Conservation (phyloP, 2,113 vertebrate species). For the Centropristis striata region DNA sequence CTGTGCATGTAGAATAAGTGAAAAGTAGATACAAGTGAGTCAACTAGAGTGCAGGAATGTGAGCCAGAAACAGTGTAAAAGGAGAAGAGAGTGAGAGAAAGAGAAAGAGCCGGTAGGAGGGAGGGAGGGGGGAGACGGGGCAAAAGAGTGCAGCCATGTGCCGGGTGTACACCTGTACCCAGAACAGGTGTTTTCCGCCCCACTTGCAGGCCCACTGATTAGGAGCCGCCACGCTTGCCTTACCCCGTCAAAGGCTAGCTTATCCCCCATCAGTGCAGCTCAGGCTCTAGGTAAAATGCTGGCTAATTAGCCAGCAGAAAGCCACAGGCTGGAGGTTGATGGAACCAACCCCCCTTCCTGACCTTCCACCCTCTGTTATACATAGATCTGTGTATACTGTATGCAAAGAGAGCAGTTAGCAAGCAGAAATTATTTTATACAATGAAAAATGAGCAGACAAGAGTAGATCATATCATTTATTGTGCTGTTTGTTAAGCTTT, state of each 20-base stretch:
- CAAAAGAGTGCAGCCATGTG: slow-evolving; percentile 66
- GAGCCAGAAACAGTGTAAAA: slow-evolving; percentile 49
- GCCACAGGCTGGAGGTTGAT: slow-evolving; percentile 53
- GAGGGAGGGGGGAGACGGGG: background rate
- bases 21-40: slow-evolving; percentile 13
- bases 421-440: slow-evolving; percentile 28
- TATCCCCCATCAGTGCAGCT: slow-evolving; percentile 74
- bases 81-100: slow-evolving; percentile 32
- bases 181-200: slow-evolving; percentile 84
- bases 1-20: background rate
- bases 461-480: background rate
- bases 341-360: slow-evolving; percentile 14
- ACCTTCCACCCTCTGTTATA: slow-evolving; percentile 2
- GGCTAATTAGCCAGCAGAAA: slow-evolving; percentile 73
- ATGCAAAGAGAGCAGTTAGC: background rate
- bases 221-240: slow-evolving; percentile 78
- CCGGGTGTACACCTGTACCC: slow-evolving; percentile 76
- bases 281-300: slow-evolving; percentile 68
- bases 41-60: slow-evolving; percentile 46
- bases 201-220: slow-evolving; percentile 79
- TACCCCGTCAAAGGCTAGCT: slow-evolving; percentile 72
- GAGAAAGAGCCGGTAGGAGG: background rate
- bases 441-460: background rate
- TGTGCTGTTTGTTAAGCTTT: slow-evolving; percentile 9
- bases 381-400: slow-evolving; percentile 1